These are phyloP conservation scores for Drosophila ambigua DNA, from an alignment of 1,140 invertebrate genomes.

Conservation along the genomic window DNA sequence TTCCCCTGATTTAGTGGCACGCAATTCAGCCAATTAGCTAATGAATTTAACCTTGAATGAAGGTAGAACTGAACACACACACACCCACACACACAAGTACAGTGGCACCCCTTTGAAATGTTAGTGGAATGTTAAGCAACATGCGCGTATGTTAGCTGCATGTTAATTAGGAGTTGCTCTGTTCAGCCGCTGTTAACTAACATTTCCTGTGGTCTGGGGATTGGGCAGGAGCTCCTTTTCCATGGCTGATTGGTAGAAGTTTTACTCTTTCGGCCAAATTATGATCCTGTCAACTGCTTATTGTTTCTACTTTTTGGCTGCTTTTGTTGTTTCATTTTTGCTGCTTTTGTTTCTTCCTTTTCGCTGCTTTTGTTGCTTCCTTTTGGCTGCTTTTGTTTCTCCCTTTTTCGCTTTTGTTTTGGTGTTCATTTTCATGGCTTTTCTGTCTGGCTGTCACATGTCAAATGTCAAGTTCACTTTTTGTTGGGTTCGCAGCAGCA, in stretches of 20 bases:
- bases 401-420: slow-evolving; percentile 23
- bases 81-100: not conserved
- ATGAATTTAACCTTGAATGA: slow-evolving; percentile 39
- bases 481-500: slow-evolving; percentile 55
- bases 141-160: no score
- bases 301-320: slow-evolving; percentile 9
- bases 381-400: not conserved
- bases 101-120: slow-evolving; percentile 10
- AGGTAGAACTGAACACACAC: not conserved
- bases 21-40: slow-evolving; percentile 55
- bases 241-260: slow-evolving; percentile 9
- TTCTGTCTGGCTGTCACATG: slow-evolving; percentile 74
- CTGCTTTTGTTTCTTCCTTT: slow-evolving; percentile 17
- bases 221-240: not conserved
- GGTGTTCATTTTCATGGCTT: slow-evolving; percentile 38
- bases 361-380: no score
- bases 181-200: no score
- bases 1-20: slow-evolving; percentile 44
- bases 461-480: slow-evolving; percentile 68
- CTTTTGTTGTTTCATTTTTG: not conserved
- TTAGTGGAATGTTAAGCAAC: slow-evolving; percentile 10
- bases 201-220: not conserved
- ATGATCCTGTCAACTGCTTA: slow-evolving; percentile 40
- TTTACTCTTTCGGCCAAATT: slow-evolving; percentile 34
- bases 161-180: no score